Evolutionary conservation across 2,113 vertebrate genomes (phyloP).

Genomic region (Uria aalge): DNA sequence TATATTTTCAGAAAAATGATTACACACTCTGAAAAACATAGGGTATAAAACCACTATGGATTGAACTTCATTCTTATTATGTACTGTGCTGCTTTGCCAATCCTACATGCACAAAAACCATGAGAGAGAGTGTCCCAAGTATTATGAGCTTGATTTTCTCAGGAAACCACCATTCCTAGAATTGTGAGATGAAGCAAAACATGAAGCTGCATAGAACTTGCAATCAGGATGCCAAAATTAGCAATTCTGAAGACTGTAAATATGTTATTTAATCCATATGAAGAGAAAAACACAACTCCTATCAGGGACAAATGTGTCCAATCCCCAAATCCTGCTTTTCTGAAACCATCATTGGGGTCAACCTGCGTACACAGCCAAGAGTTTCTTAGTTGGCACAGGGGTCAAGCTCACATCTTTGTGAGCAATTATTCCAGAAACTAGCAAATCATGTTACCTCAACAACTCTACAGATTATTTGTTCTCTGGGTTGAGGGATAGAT

Average conservation of each 20-base stretch:
- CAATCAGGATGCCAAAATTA: conserved; percentile 2
- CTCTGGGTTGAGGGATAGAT: background rate
- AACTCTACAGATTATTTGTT: background rate
- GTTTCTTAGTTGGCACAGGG: background rate
- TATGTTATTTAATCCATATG: background rate
- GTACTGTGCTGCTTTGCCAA: background rate
- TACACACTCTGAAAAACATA: background rate
- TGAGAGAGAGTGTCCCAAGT: background rate
- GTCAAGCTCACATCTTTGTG: background rate
- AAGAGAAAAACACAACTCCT: background rate
- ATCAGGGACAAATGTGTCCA: background rate
- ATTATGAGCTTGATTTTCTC: background rate
- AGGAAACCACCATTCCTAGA: conserved; percentile 9
- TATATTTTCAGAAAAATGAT: background rate
- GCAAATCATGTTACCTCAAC: background rate
- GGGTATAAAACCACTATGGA: background rate
- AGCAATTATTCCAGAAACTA: background rate
- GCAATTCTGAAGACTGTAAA: background rate
- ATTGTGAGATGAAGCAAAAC: background rate
- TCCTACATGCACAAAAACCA: background rate
- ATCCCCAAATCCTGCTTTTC: background rate
- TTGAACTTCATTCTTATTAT: background rate
- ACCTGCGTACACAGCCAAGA: background rate
- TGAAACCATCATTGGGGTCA: background rate
- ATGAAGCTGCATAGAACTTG: background rate